Evolutionary conservation across 2,888 invertebrate species (phyloP).

Genomic region (Cosmia pyralina): DNA sequence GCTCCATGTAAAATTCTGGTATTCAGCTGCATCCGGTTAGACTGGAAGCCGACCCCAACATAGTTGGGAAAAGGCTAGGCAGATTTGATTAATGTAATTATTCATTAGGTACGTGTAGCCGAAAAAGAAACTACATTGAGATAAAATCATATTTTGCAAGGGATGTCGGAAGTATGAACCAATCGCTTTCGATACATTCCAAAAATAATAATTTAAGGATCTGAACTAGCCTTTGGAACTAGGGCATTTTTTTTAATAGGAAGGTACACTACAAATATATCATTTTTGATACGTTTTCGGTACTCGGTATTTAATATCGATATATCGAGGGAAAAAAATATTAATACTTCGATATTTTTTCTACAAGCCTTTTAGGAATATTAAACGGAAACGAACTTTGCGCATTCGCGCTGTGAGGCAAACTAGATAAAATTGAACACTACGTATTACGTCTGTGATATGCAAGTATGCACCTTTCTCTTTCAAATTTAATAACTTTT

Average conservation of each 20-base stretch:
- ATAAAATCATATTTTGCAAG: conserved; percentile 16
- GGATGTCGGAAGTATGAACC: not conserved
- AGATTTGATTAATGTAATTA: conserved; percentile 32
- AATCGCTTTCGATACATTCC: not conserved
- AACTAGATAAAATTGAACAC: conserved; percentile 38
- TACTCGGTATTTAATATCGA: not conserved
- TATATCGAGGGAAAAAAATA: not conserved
- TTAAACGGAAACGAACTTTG: conserved; percentile 19
- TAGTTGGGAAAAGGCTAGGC: too few relatives aligned
- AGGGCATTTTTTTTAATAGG: too few relatives aligned
- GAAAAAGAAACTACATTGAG: conserved; percentile 25
- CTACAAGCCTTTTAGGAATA: conserved; percentile 18
- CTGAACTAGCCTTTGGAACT: too few relatives aligned
- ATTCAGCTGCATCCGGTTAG: too few relatives aligned
- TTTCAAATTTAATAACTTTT: not conserved
- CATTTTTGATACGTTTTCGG: not conserved
- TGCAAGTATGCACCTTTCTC: conserved; percentile 22
- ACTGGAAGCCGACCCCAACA: too few relatives aligned
- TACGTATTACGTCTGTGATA: not conserved
- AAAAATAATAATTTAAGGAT: too few relatives aligned
- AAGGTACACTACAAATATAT: not conserved
- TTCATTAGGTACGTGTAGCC: conserved; percentile 20
- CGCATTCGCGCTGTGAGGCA: conserved; percentile 11
- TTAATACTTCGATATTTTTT: not conserved
- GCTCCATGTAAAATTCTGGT: too few relatives aligned